Conservation (phyloP, 2,888 invertebrate genomes). For the Auanema freiburgensis region DNA sequence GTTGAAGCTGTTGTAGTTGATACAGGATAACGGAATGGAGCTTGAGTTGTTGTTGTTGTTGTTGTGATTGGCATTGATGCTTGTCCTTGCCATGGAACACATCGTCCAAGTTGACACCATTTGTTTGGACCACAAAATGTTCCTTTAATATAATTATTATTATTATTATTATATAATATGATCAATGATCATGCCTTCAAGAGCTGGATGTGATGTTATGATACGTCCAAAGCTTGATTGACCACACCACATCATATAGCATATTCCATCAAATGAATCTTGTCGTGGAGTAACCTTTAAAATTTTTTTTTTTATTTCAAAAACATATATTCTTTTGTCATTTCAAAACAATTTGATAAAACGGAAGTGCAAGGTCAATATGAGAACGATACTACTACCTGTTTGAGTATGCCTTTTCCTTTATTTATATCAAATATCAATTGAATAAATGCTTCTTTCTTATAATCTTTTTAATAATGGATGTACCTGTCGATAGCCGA, state of each 20-base stretch:
- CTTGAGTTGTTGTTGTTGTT: conserved; percentile 29
- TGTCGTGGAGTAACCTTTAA: conserved; percentile 59
- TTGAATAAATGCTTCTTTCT: too few species aligned
- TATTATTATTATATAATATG: neutral
- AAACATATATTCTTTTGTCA: too few species aligned
- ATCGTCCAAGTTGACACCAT: conserved; percentile 63
- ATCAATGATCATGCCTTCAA: conserved; percentile 33
- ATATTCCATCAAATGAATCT: conserved; percentile 62
- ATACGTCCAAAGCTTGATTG: conserved; percentile 59
- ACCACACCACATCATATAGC: conserved; percentile 65
- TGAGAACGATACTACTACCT: too few species aligned
- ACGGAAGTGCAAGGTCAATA: too few species aligned
- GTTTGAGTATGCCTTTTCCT: too few species aligned
- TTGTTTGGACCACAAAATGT: conserved; percentile 60
- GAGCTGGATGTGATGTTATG: conserved; percentile 63
- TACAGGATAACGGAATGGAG: conserved; percentile 21
- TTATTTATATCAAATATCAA: too few species aligned
- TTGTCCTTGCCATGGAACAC: conserved; percentile 57
- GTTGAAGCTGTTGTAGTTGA: conserved; percentile 24
- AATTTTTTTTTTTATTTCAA: conserved; percentile 7
- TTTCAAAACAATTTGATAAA: too few species aligned
- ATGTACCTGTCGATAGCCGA: conserved; percentile 58
- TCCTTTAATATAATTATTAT: conserved; percentile 28
- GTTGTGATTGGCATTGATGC: conserved; percentile 18
- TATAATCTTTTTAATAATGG: neutral